Percentiles rank a stretch among this genome's conserved stretches.
These are phyloP conservation scores for Calosoma granatense DNA, from an alignment of 1,140 invertebrate genomes.

Conservation along the genomic window DNA sequence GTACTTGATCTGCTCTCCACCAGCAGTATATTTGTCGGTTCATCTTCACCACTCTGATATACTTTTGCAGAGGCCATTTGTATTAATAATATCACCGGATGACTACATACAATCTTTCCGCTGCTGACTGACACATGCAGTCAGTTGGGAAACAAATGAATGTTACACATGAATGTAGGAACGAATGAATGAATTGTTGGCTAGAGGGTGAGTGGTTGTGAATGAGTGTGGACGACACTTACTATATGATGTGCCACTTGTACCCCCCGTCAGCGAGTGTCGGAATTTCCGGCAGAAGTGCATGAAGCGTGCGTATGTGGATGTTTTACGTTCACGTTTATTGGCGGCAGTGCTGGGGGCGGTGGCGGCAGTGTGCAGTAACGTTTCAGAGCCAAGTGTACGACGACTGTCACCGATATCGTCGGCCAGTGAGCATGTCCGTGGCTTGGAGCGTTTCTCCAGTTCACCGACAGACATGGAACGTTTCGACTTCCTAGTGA, in stretches of 20 bases:
- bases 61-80: background rate
- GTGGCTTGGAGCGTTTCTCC: background rate
- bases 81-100: too few species aligned
- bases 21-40: background rate
- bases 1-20: background rate
- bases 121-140: too few species aligned
- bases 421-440: background rate
- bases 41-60: background rate
- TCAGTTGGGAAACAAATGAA: too few species aligned
- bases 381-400: background rate
- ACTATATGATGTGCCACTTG: too few species aligned
- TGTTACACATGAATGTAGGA: too few species aligned
- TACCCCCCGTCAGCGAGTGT: background rate
- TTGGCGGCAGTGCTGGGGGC: background rate
- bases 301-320: background rate
- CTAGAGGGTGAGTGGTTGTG: too few species aligned
- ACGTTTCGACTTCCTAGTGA: background rate
- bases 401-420: background rate
- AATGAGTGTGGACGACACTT: too few species aligned
- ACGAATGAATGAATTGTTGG: too few species aligned
- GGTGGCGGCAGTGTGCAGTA: background rate
- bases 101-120: too few species aligned
- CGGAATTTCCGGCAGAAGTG: background rate
- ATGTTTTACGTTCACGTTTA: background rate
- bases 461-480: background rate